Conservation (phyloP, 1,140 invertebrate species). For the Cephus cinctus region DNA sequence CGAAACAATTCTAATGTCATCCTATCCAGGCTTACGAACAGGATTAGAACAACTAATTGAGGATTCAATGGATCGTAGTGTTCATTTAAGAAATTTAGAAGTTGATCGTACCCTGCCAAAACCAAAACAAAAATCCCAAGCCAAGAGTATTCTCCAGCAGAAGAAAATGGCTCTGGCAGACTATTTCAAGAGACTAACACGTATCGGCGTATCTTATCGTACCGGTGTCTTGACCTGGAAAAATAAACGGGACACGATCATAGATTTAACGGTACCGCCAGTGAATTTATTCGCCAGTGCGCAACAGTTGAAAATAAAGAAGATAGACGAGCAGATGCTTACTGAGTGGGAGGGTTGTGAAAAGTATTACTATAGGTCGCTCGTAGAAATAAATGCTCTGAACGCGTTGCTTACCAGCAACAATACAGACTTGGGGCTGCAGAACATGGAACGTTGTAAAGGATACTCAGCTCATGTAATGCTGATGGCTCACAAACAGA, state of each 20-base stretch:
- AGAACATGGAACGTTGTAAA: constrained; percentile 79
- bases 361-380: constrained; percentile 72
- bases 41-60: constrained; percentile 67
- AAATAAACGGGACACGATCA: constrained; percentile 37
- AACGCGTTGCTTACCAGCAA: constrained; percentile 62
- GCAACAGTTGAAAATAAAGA: constrained; percentile 18
- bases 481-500: constrained; percentile 59
- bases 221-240: constrained; percentile 63
- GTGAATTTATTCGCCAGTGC: constrained; percentile 61
- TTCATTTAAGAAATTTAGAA: constrained; percentile 64
- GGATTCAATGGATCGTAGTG: constrained; percentile 63
- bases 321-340: constrained; percentile 39
- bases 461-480: constrained; percentile 75
- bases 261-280: constrained; percentile 56
- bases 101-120: constrained; percentile 64
- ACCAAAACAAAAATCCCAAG: constrained; percentile 76
- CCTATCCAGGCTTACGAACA: constrained; percentile 61
- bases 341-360: constrained; percentile 73
- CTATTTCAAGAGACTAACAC: constrained; percentile 75
- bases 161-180: constrained; percentile 82
- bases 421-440: constrained; percentile 76
- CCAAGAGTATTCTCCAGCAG: constrained; percentile 78
- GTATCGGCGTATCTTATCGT: constrained; percentile 78
- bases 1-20: constrained; percentile 57
- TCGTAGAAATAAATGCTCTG: constrained; percentile 69